Conservation (phyloP, 2,888 invertebrate genomes). For the Drosophila suboccidentalis region DNA sequence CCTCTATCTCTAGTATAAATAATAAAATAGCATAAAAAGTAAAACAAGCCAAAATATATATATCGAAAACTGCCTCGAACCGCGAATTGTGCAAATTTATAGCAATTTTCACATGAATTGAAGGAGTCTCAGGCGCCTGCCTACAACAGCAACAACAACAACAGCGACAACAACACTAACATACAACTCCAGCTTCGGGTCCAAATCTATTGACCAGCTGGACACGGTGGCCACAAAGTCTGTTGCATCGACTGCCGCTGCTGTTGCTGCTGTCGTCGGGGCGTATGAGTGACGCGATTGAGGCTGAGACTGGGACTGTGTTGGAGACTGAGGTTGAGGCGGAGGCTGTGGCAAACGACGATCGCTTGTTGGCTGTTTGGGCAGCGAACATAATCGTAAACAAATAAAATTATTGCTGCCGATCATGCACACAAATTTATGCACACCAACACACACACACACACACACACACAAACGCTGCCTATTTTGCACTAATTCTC, state of each 20-base stretch:
- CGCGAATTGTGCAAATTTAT: conserved; percentile 72
- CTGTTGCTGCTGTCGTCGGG: conserved; percentile 75
- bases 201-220: conserved; percentile 44
- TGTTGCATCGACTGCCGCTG: conserved; percentile 25
- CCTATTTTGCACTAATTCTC: conserved; percentile 77
- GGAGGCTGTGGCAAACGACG: conserved; percentile 15
- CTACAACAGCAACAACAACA: conserved; percentile 55
- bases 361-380: conserved; percentile 74
- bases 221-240: conserved; percentile 64
- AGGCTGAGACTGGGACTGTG: conserved; percentile 22
- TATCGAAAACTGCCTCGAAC: conserved; percentile 30
- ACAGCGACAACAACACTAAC: conserved; percentile 2
- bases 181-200: conserved; percentile 10
- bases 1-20: conserved; percentile 9
- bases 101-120: conserved; percentile 82
- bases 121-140: conserved; percentile 70
- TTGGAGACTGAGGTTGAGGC: not conserved
- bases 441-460: conserved; percentile 57
- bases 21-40: conserved; percentile 9
- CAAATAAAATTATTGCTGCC: conserved; percentile 83
- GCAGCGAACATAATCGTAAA: conserved; percentile 82
- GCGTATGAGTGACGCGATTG: conserved; percentile 78
- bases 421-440: conserved; percentile 81
- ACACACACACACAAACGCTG: conserved; percentile 23
- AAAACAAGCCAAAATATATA: conserved; percentile 27